Conservation (phyloP, 2,888 invertebrate species). For the Drosophila paramelanica region DNA sequence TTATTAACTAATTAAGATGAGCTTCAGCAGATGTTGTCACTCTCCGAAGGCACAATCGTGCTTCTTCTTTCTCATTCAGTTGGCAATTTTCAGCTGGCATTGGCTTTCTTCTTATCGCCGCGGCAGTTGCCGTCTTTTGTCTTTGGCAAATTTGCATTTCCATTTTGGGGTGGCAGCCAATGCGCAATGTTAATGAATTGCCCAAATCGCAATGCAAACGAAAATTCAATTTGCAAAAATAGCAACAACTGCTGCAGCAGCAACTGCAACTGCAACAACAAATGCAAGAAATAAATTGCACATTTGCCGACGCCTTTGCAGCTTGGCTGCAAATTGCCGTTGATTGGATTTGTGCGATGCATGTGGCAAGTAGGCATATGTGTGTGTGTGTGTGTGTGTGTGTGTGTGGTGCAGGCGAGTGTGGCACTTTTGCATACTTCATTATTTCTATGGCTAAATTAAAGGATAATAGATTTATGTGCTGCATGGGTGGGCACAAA, state of each 20-base stretch:
- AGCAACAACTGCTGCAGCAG: conserved; percentile 45
- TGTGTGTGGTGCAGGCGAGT: not conserved
- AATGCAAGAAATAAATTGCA: conserved; percentile 70
- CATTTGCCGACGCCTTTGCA: conserved; percentile 58
- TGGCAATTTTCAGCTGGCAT: conserved; percentile 22
- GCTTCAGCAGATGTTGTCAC: conserved; percentile 26
- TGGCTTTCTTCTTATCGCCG: conserved; percentile 16
- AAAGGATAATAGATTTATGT: conserved; percentile 77
- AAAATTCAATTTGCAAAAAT: conserved; percentile 74
- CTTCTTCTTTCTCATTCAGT: not conserved
- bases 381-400: too few relatives aligned
- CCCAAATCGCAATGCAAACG: conserved; percentile 70
- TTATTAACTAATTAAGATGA: conserved; percentile 35
- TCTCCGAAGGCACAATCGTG: too few relatives aligned
- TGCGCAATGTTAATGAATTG: conserved; percentile 70
- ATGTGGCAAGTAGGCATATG: conserved; percentile 18
- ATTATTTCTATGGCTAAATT: conserved; percentile 73
- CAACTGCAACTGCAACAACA: conserved; percentile 13
- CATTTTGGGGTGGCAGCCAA: conserved; percentile 44
- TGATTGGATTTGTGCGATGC: conserved; percentile 68
- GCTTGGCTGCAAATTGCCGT: conserved; percentile 70
- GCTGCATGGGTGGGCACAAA: conserved; percentile 51
- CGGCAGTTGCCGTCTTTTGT: conserved; percentile 24
- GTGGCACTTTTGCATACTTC: conserved; percentile 64
- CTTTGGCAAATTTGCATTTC: conserved; percentile 63